Conservation (phyloP, 2,113 vertebrate species). For the Ahaetulla prasina region DNA sequence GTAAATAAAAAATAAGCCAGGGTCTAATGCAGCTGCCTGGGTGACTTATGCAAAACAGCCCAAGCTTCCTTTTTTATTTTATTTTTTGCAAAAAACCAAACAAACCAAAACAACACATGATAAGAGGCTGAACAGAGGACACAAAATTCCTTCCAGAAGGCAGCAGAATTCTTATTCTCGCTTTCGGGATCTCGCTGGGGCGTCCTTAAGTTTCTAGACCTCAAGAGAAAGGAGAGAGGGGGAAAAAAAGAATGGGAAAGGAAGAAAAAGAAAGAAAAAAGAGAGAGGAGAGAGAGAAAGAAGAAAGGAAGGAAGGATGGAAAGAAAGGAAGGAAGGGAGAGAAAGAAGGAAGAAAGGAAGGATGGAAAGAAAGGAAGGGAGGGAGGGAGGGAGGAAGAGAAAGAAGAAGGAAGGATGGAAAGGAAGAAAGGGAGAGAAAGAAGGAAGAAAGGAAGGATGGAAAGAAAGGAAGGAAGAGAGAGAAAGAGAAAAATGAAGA, state of each 20-base stretch:
- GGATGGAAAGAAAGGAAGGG: too few species aligned
- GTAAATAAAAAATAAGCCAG: too few species aligned
- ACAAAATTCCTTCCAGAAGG: neutral
- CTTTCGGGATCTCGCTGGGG: neutral
- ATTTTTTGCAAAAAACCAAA: too few species aligned
- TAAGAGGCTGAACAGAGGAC: neutral
- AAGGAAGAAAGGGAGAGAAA: too few species aligned
- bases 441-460: too few species aligned
- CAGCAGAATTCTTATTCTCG: neutral
- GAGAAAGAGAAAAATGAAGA: too few species aligned
- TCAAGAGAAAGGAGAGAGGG: neutral
- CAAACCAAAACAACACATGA: neutral
- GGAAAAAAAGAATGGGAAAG: neutral
- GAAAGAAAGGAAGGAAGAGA: too few species aligned
- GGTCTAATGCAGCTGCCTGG: neutral
- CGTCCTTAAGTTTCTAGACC: neutral
- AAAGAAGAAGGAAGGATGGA: too few species aligned
- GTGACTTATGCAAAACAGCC: neutral
- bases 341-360: accelerated
- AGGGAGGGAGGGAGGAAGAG: accelerated
- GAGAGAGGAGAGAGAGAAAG: too few species aligned
- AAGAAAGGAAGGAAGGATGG: too few species aligned
- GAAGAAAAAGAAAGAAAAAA: neutral
- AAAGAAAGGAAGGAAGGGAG: too few species aligned
- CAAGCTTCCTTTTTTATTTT: neutral